A percentile compares a stretch with the other conserved stretches of the same genome.
Evolutionary conservation across 2,888 invertebrate genomes (phyloP).

Genomic region (Shargacucullia verbasci): DNA sequence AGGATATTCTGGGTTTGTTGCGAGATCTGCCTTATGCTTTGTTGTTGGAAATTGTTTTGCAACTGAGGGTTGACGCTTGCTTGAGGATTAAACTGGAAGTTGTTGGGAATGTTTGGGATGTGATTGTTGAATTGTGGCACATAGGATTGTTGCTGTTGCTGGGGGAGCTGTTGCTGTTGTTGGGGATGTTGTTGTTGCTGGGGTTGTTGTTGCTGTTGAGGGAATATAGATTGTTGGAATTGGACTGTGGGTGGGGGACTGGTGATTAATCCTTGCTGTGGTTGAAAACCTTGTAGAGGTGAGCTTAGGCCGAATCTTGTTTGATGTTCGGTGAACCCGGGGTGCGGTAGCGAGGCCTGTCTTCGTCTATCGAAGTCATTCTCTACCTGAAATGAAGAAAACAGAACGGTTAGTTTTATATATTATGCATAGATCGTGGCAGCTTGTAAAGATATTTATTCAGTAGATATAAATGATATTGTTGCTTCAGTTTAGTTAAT

Average conservation of each 20-base stretch:
- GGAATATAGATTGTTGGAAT: conserved; percentile 68
- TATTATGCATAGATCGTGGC: background rate
- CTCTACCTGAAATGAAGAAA: conserved; percentile 80
- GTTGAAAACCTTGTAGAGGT: conserved; percentile 80
- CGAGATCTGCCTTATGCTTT: conserved; percentile 70
- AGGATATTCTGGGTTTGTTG: conserved; percentile 74
- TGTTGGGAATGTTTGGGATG: conserved; percentile 71
- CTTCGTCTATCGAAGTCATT: conserved; percentile 86
- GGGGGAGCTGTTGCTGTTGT: background rate
- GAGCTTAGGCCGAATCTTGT: conserved; percentile 84
- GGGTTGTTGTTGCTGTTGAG: conserved; percentile 61
- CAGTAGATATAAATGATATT: background rate
- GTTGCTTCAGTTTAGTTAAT: conserved; percentile 23
- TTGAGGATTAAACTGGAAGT: conserved; percentile 75
- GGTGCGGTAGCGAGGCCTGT: conserved; percentile 76
- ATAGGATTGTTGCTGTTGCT: conserved; percentile 69
- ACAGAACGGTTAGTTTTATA: conserved; percentile 19
- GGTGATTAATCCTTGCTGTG: conserved; percentile 67
- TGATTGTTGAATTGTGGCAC: conserved; percentile 81
- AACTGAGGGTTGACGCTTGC: conserved; percentile 64
- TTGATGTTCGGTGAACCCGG: conserved; percentile 84
- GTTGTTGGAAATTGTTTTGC: conserved; percentile 71
- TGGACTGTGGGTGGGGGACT: conserved; percentile 76
- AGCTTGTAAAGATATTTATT: too few relatives aligned
- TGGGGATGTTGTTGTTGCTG: conserved; percentile 5